Base-by-base conservation (phyloP, 2,797 vertebrate species). In the Myotis daubentonii region DNA sequence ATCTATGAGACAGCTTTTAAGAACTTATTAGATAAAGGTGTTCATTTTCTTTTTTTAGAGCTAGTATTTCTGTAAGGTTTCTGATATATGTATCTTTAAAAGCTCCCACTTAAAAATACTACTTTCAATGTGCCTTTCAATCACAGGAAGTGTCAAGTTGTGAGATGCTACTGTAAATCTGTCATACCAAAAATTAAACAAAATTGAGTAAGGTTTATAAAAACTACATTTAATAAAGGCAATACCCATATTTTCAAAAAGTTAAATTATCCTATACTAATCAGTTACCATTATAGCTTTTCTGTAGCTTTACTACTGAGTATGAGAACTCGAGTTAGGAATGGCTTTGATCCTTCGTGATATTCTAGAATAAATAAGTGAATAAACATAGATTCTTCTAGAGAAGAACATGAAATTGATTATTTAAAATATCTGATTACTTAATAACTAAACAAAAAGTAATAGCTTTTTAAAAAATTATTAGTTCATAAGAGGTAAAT, bases 391-490 rank as follows among this genome's bases (percentile, higher is more conserved):
- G 55, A 51, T 53, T 91, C 57, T 51, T 65, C 49, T 20, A 25
- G 57, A 83, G 88, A 82, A 91, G 10, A 89, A 74, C 2, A 84
- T 23, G 16, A 89, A 93, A 74, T 75, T 87, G 41, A 71, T 38
- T 44, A 91, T 71, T 86, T 83, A 66, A 89, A 87, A 84, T 30
- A 95, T 47, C 28, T 89, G 74, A 74, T 62, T 79, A 75, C 47
- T 79, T 93, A 86, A 57, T 36, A 90, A 86, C 23, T 94, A 57
- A 82, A 74, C 44, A 94, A 82, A 95, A 83, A 82, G 10, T 70
- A 49, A 41, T 62, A 30, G 30, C 44, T 53, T 80, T 68, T 78
- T 38, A 13, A 3, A 9, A 57, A 57, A 23, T 1, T 44, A 57
- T 28, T n/a, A 84, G 68, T 94, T 93, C 30, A 57, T 15, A 91